phyloP scores from a whole-genome alignment of 2,113 vertebrate species.

The Thinocorus orbignyianus region DNA sequence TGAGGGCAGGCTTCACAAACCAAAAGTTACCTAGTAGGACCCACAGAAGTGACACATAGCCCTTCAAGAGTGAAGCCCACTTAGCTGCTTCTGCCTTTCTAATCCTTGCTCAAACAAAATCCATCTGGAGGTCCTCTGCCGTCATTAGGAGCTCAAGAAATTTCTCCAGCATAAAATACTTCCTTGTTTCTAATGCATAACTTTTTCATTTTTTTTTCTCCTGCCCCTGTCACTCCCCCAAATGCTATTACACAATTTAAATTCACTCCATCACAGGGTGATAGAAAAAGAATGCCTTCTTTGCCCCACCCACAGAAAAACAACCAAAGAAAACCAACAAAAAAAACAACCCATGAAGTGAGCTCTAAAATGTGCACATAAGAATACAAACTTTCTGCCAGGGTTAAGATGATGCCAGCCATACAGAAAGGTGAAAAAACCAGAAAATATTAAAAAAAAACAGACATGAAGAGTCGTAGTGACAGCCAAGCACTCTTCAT shows the following conservation, averaged over 20 bases:
- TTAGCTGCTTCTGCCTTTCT: not conserved
- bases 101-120: not conserved
- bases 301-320: fast-evolving
- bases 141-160: not conserved
- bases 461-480: not conserved
- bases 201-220: too few relatives aligned
- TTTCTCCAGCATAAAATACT: not conserved
- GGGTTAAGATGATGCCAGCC: not conserved
- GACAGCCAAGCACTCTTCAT: not conserved
- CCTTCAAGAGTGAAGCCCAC: not conserved
- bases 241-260: not conserved
- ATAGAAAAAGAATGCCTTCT: not conserved
- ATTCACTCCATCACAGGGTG: not conserved
- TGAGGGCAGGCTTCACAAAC: not conserved
- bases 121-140: not conserved
- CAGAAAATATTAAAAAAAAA: not conserved
- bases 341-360: not conserved
- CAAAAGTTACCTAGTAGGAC: not conserved
- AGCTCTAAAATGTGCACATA: not conserved
- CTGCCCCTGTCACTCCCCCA: fast-evolving
- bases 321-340: too few relatives aligned
- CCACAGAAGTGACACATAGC: not conserved
- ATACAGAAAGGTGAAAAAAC: not conserved
- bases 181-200: not conserved
- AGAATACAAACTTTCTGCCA: not conserved